These are phyloP conservation scores for Laodelphax striatellus DNA, from an alignment of 1,140 invertebrate genomes.

Conservation along the genomic window DNA sequence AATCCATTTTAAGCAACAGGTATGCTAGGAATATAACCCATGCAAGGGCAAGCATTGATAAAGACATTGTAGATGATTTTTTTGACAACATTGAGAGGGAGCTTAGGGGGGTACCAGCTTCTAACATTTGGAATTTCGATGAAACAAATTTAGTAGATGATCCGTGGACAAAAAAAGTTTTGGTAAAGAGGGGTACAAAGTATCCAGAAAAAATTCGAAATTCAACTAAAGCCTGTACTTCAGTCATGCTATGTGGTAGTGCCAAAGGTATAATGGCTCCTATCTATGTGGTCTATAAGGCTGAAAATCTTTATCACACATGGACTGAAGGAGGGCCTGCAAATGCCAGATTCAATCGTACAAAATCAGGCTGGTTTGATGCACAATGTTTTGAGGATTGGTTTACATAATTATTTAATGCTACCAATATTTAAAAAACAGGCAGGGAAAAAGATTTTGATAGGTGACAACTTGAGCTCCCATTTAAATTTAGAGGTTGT, in stretches of 20 bases:
- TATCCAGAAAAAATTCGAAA: constrained; percentile 14
- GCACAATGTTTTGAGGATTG: constrained; percentile 23
- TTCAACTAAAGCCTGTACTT: constrained; percentile 13
- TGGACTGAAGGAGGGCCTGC: constrained; percentile 29
- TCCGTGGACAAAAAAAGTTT: constrained; percentile 23
- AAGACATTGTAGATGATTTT: not conserved
- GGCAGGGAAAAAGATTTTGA: constrained; percentile 25
- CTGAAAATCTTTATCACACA: constrained; percentile 26
- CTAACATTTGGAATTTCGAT: constrained; percentile 33
- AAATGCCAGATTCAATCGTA: constrained; percentile 24
- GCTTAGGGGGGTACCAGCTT: constrained; percentile 25
- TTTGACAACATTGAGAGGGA: constrained; percentile 14
- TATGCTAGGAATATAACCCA: not conserved
- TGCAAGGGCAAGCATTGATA: not conserved
- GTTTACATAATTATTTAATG: constrained; percentile 16
- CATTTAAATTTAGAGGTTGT: constrained; percentile 29
- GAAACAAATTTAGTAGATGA: constrained; percentile 33
- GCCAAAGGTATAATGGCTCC: constrained; percentile 22
- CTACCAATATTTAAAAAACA: constrained; percentile 24
- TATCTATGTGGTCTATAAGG: constrained; percentile 31
- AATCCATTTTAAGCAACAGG: constrained; percentile 4
- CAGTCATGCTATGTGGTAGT: constrained; percentile 18
- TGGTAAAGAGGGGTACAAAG: constrained; percentile 11
- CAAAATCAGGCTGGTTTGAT: constrained; percentile 29
- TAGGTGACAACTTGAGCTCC: constrained; percentile 31